A percentile compares a stretch with the other conserved stretches of the same genome.
These are phyloP conservation scores for Parnassius smintheus DNA, from an alignment of 2,888 invertebrate species.

Conservation along the genomic window DNA sequence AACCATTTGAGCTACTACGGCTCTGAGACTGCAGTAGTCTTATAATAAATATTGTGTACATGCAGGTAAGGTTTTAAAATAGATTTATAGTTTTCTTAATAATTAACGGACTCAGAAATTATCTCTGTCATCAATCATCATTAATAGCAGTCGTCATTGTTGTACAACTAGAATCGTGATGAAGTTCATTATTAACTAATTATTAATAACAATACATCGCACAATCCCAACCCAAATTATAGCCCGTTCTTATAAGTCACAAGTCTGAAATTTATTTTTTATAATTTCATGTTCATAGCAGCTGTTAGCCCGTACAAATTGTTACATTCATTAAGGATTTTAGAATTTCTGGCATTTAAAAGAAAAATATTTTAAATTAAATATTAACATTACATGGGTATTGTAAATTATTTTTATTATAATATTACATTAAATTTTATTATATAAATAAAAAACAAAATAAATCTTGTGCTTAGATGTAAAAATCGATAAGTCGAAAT, in stretches of 20 bases:
- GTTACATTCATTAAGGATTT: too few relatives aligned
- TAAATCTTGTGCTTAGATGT: too few relatives aligned
- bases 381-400: too few relatives aligned
- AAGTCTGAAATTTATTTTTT: not conserved
- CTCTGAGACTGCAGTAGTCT: not conserved
- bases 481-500: too few relatives aligned
- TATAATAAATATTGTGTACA: not conserved
- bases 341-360: too few relatives aligned
- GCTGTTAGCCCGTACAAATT: too few relatives aligned
- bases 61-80: conserved; percentile 2
- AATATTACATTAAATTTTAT: too few relatives aligned
- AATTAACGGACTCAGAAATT: conserved; percentile 7
- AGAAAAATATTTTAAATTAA: too few relatives aligned
- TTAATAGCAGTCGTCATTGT: conserved; percentile 10
- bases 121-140: conserved; percentile 10
- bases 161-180: not conserved
- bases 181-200: conserved; percentile 15
- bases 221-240: conserved; percentile 2
- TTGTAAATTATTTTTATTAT: too few relatives aligned
- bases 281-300: too few relatives aligned
- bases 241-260: conserved; percentile 6
- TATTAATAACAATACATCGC: not conserved
- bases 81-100: conserved; percentile 8
- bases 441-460: too few relatives aligned
- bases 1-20: too few relatives aligned